phyloP scores from a whole-genome alignment of 2,888 invertebrate species.

The Tortricodes alternella region DNA sequence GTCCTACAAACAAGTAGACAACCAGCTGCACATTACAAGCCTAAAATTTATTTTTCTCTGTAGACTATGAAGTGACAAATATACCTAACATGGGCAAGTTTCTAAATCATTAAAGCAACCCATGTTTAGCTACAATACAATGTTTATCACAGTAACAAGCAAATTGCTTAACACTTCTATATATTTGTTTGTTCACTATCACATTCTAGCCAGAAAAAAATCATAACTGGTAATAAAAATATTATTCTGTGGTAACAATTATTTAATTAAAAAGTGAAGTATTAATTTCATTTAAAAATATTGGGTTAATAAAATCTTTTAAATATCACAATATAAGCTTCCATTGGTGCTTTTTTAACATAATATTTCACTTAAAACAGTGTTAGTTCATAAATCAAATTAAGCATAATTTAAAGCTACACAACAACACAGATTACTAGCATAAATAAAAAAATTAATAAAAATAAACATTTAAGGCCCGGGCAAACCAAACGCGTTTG shows the following conservation, averaged over 20 bases:
- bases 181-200: constrained; percentile 20
- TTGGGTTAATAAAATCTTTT: constrained; percentile 31
- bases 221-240: constrained; percentile 17
- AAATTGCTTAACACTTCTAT: constrained; percentile 33
- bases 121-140: constrained; percentile 38
- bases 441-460: constrained; percentile 19
- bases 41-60: constrained; percentile 32
- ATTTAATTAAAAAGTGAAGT: constrained; percentile 14
- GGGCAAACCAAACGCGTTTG: too few species aligned
- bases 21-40: neutral
- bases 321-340: constrained; percentile 66
- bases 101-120: constrained; percentile 21
- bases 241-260: constrained; percentile 10
- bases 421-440: constrained; percentile 33
- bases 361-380: constrained; percentile 47
- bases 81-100: constrained; percentile 12
- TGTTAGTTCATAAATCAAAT: constrained; percentile 17
- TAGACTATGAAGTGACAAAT: constrained; percentile 32
- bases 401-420: constrained; percentile 7
- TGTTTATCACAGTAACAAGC: constrained; percentile 45
- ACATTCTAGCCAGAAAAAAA: constrained; percentile 21
- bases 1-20: neutral
- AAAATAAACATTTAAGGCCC: too few species aligned
- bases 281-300: constrained; percentile 23
- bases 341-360: constrained; percentile 59